Evolutionary conservation across 2,888 invertebrate genomes (phyloP), one percentile per base, ranked within the genome.

Genomic region (Sycophila texana): DNA sequence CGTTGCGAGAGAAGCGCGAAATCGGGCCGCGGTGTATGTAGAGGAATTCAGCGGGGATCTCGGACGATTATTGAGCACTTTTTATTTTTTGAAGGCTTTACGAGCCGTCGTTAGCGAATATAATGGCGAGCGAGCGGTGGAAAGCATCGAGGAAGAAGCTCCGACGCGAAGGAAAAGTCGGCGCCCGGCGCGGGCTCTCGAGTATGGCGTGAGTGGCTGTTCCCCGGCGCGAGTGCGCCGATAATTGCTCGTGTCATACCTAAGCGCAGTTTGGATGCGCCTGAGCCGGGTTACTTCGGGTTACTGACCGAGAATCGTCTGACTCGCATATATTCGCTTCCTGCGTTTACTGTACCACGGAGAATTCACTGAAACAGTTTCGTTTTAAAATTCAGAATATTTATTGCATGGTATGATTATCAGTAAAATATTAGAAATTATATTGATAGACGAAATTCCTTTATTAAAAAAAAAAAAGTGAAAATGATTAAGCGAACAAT

Each of bases 31-130:
- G 30, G 30, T 30, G 26, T 7, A 26, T 60, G 55, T 72, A 26
- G 14, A 16, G 70, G 76, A 68, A 71, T 78, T 71, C 68, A 30
- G 74, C 49, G 63, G 22, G 61, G 58, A 53, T 10, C 53, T 53
- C 30, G 16, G 63, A n/a, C 47, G 68, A 76, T 76, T 77, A 76
- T 72, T 30, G 66, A 58, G 60, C 60, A 70, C 70, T 70, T 77
- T 79, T 81, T 77, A 20, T 26, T 2, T 39, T 39, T 39, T 7
- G 39, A 39, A 39, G 51, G 60, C 72, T 79, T 81, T 81, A 79
- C 79, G 74, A 82, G 22, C 39, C 18, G 51, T 71, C 58, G 66
- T 80, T 80, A 67, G 63, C 58, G 66, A 66, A 49, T 76, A 74
- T 61, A 81, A 65, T 57, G 55, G 53, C 53, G 22, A 20, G 47